Conservation (phyloP, 2,113 vertebrate species). For the Siniperca chuatsi region DNA sequence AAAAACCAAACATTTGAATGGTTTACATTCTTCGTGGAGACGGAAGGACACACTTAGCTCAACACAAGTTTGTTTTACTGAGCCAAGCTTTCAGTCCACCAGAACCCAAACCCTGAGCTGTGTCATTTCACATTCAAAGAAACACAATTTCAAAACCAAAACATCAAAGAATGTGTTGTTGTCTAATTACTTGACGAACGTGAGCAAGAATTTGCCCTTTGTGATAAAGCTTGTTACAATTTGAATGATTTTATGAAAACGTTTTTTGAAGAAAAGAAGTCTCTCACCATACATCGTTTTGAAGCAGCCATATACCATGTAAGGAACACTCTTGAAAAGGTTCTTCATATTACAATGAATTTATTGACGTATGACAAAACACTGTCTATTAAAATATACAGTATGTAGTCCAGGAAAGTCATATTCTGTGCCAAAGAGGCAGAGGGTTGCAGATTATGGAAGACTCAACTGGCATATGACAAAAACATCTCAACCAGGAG, state of each 20-base stretch:
- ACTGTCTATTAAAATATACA: background rate
- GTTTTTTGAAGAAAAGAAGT: too few species aligned
- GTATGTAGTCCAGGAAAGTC: background rate
- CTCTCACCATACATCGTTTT: background rate
- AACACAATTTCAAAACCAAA: background rate
- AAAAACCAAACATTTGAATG: background rate
- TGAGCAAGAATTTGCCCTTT: background rate
- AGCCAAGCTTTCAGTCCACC: background rate
- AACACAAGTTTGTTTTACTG: background rate
- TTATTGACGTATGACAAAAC: background rate
- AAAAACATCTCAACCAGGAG: constrained; percentile 42
- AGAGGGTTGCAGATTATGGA: background rate
- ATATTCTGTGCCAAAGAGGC: background rate
- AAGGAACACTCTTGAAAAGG: background rate
- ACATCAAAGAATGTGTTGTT: background rate
- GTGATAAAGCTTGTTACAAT: too few species aligned
- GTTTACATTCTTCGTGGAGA: background rate
- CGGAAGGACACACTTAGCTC: background rate
- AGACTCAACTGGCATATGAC: constrained; percentile 44
- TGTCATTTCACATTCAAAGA: background rate
- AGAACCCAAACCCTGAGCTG: background rate
- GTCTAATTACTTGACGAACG: background rate
- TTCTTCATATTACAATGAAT: background rate
- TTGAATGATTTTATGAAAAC: too few species aligned
- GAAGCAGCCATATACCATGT: too few species aligned